Evolutionary conservation across 2,113 vertebrate species (phyloP).

Genomic region (Myanophis thanlyinensis): DNA sequence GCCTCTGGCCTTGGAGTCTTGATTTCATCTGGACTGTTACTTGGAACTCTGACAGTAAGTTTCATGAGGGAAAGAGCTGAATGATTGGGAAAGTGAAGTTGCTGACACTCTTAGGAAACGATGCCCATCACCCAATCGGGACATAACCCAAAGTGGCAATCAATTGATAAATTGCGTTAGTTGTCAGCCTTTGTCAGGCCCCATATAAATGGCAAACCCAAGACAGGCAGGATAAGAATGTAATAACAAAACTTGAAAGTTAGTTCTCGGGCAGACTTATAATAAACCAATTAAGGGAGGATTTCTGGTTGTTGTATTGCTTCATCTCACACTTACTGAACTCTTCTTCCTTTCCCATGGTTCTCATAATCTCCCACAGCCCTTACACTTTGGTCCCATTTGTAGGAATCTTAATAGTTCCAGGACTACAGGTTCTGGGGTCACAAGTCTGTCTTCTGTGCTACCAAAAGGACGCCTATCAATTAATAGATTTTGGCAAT

Average conservation of each 20-base stretch:
- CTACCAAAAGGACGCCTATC: not conserved
- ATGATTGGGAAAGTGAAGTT: not conserved
- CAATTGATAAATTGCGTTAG: not conserved
- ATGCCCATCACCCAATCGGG: not conserved
- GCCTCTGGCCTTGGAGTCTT: too few species aligned
- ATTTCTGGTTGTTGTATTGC: not conserved
- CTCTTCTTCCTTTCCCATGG: not conserved
- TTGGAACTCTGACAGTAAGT: too few species aligned
- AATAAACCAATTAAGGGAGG: not conserved
- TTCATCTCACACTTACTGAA: not conserved
- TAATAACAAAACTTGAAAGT: not conserved
- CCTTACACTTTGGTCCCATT: not conserved
- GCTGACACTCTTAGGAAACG: not conserved
- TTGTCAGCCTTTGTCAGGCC: not conserved
- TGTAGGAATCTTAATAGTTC: not conserved
- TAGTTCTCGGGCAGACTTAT: not conserved
- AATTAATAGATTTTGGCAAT: not conserved
- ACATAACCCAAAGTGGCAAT: not conserved
- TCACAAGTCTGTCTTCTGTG: not conserved
- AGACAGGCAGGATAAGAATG: not conserved
- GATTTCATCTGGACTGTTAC: too few species aligned
- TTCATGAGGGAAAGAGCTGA: not conserved
- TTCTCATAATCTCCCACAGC: not conserved
- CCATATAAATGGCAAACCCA: not conserved
- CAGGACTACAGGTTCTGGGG: not conserved